Evolutionary conservation across 1,140 invertebrate species (phyloP).

Genomic region (Drosophila nebulosa): DNA sequence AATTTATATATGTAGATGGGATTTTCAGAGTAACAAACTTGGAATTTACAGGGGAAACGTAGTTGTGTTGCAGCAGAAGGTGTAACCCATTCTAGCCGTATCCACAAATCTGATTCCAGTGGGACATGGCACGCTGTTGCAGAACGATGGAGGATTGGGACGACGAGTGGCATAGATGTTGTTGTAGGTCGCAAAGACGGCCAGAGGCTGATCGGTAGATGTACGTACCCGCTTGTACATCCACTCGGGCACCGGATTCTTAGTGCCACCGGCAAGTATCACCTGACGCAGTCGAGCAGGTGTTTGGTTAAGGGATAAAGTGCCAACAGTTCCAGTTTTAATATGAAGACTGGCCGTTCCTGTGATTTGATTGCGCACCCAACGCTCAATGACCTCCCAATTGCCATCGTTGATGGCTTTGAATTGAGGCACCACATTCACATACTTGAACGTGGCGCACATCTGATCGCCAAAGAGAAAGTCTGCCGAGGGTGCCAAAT

Average conservation of each 20-base stretch:
- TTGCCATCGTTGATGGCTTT: slow-evolving; percentile 81
- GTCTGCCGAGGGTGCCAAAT: slow-evolving; percentile 41
- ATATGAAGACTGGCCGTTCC: slow-evolving; percentile 2
- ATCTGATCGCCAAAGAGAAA: slow-evolving; percentile 35
- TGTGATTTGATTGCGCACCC: slow-evolving; percentile 22
- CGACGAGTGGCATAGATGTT: slow-evolving; percentile 23
- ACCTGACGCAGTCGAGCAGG: neutral
- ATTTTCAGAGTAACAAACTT: neutral
- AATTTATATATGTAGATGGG: neutral
- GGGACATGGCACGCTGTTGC: slow-evolving; percentile 20
- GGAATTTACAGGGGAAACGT: slow-evolving; percentile 5
- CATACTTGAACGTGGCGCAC: slow-evolving; percentile 78
- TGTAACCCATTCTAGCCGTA: slow-evolving; percentile 30
- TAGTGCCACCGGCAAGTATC: slow-evolving; percentile 10
- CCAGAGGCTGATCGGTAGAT: neutral
- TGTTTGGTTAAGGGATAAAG: neutral
- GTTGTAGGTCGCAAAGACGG: slow-evolving; percentile 41
- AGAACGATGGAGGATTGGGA: slow-evolving; percentile 10
- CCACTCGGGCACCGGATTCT: slow-evolving; percentile 42
- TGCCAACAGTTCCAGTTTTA: slow-evolving; percentile 27
- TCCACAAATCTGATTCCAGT: slow-evolving; percentile 3
- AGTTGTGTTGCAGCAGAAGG: slow-evolving; percentile 41
- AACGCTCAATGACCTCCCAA: slow-evolving; percentile 77
- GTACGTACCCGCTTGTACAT: slow-evolving; percentile 33
- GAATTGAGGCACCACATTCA: slow-evolving; percentile 82